Conservation (phyloP, 2,888 invertebrate genomes). For the Pemphredon lugubris region DNA sequence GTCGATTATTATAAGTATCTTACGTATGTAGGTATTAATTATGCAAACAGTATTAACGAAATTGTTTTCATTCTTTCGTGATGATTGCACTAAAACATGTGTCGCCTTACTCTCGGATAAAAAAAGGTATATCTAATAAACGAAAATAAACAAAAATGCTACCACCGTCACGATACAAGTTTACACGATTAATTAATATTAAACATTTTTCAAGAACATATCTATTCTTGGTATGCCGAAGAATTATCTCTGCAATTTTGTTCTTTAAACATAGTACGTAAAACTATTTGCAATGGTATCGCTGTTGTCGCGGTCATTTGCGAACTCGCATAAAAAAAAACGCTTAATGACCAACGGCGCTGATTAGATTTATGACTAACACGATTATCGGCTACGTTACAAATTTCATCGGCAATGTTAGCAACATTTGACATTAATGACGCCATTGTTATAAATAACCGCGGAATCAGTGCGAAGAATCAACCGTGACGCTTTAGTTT, state of each 20-base stretch:
- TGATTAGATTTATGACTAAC: background rate
- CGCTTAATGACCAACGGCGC: background rate
- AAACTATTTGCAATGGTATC: no score
- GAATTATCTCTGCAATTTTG: no score
- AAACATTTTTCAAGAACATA: no score
- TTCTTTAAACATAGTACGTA: no score
- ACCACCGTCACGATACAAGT: background rate
- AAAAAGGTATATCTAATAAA: background rate
- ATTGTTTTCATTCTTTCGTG: constrained; percentile 18
- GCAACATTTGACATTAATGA: constrained; percentile 6
- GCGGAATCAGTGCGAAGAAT: background rate
- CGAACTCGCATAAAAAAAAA: background rate
- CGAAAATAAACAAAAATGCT: background rate
- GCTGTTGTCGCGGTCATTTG: no score
- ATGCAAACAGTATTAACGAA: constrained; percentile 8
- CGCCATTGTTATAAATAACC: constrained; percentile 29
- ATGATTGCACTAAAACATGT: constrained; percentile 15
- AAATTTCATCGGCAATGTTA: constrained; percentile 1
- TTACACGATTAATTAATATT: no score
- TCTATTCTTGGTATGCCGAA: no score
- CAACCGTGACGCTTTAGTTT: background rate
- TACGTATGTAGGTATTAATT: background rate
- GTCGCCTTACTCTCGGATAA: background rate
- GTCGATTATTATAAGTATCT: constrained; percentile 20
- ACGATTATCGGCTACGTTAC: background rate